phyloP scores from a whole-genome alignment of 2,888 invertebrate genomes.

The Conomelus anceps region DNA sequence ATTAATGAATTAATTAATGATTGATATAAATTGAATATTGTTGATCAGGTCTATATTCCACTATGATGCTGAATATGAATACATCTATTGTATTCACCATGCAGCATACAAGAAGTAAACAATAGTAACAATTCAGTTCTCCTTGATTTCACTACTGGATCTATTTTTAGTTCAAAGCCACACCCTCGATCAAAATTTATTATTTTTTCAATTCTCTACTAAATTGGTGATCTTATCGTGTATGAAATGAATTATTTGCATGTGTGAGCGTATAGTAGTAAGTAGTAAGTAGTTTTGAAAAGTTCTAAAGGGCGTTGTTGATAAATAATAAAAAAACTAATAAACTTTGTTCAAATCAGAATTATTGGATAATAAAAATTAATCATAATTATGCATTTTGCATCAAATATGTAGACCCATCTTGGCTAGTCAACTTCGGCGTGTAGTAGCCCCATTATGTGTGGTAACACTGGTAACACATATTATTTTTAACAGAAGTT shows the following conservation, averaged over 20 bases:
- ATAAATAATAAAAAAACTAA: no score
- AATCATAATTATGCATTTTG: no score
- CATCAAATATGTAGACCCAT: no score
- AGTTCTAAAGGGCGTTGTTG: background rate
- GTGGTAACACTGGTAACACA: no score
- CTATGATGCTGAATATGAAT: background rate
- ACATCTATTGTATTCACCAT: background rate
- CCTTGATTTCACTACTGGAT: background rate
- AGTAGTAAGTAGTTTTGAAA: background rate
- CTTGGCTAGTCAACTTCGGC: no score
- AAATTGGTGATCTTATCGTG: background rate
- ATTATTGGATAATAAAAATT: no score
- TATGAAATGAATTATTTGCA: background rate
- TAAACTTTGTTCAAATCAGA: no score
- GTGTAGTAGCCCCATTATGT: no score
- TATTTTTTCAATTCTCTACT: background rate
- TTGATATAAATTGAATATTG: background rate
- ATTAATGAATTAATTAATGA: background rate
- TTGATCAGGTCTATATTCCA: background rate
- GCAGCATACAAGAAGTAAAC: background rate
- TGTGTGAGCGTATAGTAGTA: background rate
- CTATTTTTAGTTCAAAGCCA: background rate
- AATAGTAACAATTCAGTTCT: background rate
- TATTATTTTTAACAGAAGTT: no score
- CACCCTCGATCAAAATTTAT: background rate